phyloP scores from a whole-genome alignment of 2,113 vertebrate species.

The Melanostigma gelatinosum region DNA sequence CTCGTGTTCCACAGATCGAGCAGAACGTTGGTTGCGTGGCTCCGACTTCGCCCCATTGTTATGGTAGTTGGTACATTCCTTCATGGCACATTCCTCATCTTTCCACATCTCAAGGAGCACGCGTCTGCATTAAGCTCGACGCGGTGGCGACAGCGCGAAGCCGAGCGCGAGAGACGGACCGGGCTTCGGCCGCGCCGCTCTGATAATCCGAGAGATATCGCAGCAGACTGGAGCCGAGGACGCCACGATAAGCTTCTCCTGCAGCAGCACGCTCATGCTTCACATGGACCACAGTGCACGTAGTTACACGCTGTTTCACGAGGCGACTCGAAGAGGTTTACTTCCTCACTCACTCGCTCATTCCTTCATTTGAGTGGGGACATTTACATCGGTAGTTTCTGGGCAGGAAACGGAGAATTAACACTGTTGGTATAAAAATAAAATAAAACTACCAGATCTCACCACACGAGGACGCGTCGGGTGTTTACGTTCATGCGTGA shows the following conservation, averaged over 20 bases:
- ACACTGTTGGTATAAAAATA: too few species aligned
- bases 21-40: not conserved
- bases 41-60: slow-evolving; percentile 9
- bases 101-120: not conserved
- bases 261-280: slow-evolving; percentile 7
- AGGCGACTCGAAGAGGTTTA: too few species aligned
- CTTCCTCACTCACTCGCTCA: too few species aligned
- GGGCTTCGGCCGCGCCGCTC: not conserved
- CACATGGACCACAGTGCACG: not conserved
- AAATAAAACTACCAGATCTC: too few species aligned
- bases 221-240: slow-evolving; percentile 12
- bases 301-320: too few species aligned
- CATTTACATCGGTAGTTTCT: too few species aligned
- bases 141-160: too few species aligned
- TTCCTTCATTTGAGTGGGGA: too few species aligned
- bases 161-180: not conserved
- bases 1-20: not conserved
- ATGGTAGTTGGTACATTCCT: slow-evolving; percentile 9
- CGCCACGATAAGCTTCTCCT: slow-evolving; percentile 30
- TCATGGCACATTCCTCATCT: slow-evolving; percentile 20
- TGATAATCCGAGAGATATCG: slow-evolving; percentile 27
- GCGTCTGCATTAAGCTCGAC: too few species aligned
- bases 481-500: too few species aligned
- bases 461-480: too few species aligned
- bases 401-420: too few species aligned